phyloP scores from a whole-genome alignment of 2,888 invertebrate genomes.

The Craniophora ligustri region DNA sequence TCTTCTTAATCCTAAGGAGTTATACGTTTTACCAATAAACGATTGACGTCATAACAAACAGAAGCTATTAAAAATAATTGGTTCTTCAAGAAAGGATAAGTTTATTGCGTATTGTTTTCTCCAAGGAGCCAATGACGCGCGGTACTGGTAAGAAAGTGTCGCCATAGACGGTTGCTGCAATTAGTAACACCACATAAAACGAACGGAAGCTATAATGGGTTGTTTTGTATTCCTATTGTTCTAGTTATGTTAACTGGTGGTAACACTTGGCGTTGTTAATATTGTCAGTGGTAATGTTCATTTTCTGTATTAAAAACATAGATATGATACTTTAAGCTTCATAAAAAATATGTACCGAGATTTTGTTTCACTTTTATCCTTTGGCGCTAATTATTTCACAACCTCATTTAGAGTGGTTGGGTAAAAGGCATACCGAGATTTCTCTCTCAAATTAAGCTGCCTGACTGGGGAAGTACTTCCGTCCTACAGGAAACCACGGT shows the following conservation, averaged over 20 bases:
- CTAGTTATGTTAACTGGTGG: too few species aligned
- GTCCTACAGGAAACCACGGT: too few species aligned
- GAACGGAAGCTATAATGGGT: conserved; percentile 12
- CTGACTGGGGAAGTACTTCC: too few species aligned
- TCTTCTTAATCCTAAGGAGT: neutral
- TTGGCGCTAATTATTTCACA: too few species aligned
- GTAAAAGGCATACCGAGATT: too few species aligned
- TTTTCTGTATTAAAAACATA: too few species aligned
- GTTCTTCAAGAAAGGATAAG: conserved; percentile 26
- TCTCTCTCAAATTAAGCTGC: too few species aligned
- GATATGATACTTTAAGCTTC: too few species aligned
- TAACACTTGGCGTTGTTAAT: too few species aligned
- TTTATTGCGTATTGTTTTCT: conserved; percentile 45
- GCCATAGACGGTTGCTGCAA: neutral
- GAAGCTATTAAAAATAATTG: conserved; percentile 38
- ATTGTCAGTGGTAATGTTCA: neutral
- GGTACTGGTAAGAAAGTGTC: conserved; percentile 29
- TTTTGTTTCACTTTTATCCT: too few species aligned
- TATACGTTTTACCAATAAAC: conserved; percentile 2
- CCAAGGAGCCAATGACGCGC: conserved; percentile 13
- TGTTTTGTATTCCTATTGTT: conserved; percentile 6
- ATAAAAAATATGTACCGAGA: too few species aligned
- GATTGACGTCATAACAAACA: conserved; percentile 29
- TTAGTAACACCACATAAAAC: conserved; percentile 15
- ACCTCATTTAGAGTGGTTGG: too few species aligned